Evolutionary conservation across 2,888 invertebrate species (phyloP).

Genomic region (Plebejus anna): DNA sequence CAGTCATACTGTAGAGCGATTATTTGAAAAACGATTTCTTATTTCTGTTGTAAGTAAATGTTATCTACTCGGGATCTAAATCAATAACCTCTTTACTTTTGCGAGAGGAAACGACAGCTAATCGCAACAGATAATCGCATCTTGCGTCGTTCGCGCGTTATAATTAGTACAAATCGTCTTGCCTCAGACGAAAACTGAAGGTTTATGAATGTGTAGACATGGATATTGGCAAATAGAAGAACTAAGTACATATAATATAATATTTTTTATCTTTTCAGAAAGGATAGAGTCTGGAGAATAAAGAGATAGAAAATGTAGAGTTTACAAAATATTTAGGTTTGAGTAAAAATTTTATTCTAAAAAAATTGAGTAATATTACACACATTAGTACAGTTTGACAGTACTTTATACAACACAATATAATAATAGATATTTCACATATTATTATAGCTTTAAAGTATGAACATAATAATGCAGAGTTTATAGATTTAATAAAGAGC

Average conservation of each 20-base stretch:
- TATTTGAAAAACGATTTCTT: too few relatives aligned
- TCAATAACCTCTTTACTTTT: conserved; percentile 20
- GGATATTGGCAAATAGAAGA: conserved; percentile 16
- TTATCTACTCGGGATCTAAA: background rate
- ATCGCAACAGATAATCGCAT: conserved; percentile 69
- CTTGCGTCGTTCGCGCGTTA: conserved; percentile 72
- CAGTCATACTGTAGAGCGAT: too few relatives aligned
- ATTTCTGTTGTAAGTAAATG: background rate
- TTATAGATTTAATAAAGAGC: too few relatives aligned
- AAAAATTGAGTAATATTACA: too few relatives aligned
- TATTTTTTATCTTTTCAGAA: too few relatives aligned
- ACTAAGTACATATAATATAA: too few relatives aligned
- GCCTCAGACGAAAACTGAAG: conserved; percentile 49
- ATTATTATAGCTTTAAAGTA: too few relatives aligned
- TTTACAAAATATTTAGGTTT: background rate
- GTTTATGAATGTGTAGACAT: conserved; percentile 49
- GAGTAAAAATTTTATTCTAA: too few relatives aligned
- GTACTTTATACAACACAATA: background rate
- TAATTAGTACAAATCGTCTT: conserved; percentile 77
- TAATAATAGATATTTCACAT: background rate
- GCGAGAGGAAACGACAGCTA: conserved; percentile 36
- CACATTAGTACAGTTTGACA: too few relatives aligned
- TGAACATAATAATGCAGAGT: background rate
- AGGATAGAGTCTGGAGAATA: background rate
- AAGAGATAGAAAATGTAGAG: background rate